Base-by-base conservation (phyloP, 2,888 invertebrate genomes). In the Lepidocyrtinus sp. region DNA sequence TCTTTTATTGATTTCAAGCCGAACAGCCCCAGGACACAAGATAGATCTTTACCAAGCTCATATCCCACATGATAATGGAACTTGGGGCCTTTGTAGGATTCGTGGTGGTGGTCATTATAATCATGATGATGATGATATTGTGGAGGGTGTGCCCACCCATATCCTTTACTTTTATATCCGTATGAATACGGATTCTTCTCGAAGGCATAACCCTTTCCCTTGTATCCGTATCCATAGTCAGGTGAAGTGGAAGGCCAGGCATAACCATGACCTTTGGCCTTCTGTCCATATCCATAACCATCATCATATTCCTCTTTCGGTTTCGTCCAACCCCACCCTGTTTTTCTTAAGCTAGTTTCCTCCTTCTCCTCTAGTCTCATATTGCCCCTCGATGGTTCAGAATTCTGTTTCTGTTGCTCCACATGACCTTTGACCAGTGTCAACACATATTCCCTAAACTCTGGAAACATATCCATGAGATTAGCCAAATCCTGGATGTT, bases 1-100 rank as follows among this genome's bases (percentile, higher is more conserved):
- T 75, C 75, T 50, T 79, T 82, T 1, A 79, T 22, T 5, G 79
- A 75, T 55, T 82, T 82, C 22, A 82, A 75, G 9, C 79, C 79
- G 7, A 82, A 67, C 2, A 82, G 27, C 1, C 82, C 73, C 7
- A 79, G 26, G 5, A 82, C 3, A 36, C 79, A 79, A 7, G 82
- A 82, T 3, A 82, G 12, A 26, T 82, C 79, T 69, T 82, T 79
- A 1, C 79, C 71, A 2, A 82, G 69, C 7, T 79, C 69, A 59
- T 82, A 75, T 7, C 75, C 75, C 7, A 75, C 78, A 67, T 75
- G 45, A 25, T 79, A 75, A 67, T 75, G 70, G 36, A 63, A 69
- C 24, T 79, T 68, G 1, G 73, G 78, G 45, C 73, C 73, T 36
- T 70, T 71, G 26, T 72, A 46, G 17, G n/a, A 21, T 27, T 67